Percentiles rank a stretch among this genome's conserved stretches.
These are phyloP conservation scores for Xiphias gladius DNA, from an alignment of 2,113 vertebrate species.

Conservation along the genomic window DNA sequence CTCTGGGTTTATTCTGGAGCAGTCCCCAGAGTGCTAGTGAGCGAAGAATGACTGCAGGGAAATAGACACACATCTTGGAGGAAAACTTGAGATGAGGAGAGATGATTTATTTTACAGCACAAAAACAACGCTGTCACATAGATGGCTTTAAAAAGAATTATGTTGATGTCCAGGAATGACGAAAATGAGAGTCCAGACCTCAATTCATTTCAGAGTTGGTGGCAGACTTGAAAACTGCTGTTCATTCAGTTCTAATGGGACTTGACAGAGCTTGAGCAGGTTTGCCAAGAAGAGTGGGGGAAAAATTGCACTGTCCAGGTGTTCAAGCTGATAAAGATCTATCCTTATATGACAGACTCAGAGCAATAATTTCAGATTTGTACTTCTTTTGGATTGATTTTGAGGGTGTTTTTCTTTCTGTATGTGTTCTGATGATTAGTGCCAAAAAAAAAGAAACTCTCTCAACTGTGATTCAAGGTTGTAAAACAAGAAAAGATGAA, in stretches of 20 bases:
- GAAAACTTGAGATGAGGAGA: background rate
- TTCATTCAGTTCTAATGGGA: background rate
- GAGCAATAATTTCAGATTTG: background rate
- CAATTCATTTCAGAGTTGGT: background rate
- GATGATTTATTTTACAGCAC: constrained; percentile 3
- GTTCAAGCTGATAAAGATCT: background rate
- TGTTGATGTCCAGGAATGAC: background rate
- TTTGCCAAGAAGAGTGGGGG: background rate
- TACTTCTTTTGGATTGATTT: background rate
- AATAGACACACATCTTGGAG: background rate
- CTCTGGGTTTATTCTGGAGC: background rate
- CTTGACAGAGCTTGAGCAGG: background rate
- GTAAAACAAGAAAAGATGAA: background rate
- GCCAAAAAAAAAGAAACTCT: background rate
- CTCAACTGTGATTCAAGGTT: background rate
- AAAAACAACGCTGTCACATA: background rate
- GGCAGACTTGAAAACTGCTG: background rate
- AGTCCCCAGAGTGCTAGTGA: background rate
- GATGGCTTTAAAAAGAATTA: background rate
- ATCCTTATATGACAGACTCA: background rate
- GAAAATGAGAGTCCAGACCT: background rate
- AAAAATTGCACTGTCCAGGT: background rate
- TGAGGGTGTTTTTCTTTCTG: background rate
- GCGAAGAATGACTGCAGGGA: background rate
- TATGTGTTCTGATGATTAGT: background rate